Conservation (phyloP, 2,888 invertebrate genomes). For the Laspeyria flexula region DNA sequence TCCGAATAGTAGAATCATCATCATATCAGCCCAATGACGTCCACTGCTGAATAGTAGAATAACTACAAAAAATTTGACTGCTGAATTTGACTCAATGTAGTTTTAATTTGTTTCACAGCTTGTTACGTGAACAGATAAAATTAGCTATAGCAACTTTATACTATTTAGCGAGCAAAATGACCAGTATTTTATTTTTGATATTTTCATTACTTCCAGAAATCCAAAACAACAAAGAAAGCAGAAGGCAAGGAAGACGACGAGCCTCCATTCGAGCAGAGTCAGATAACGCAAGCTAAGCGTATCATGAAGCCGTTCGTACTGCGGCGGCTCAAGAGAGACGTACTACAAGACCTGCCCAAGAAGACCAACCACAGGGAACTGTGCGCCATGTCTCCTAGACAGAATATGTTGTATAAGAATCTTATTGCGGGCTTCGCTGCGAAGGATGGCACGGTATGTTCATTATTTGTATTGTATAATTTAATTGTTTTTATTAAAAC, state of each 20-base stretch:
- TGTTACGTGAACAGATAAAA: too few relatives aligned
- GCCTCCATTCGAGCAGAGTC: conserved; percentile 94
- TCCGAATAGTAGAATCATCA: too few relatives aligned
- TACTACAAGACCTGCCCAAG: conserved; percentile 93
- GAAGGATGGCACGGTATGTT: conserved; percentile 84
- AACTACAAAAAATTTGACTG: too few relatives aligned
- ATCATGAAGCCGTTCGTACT: conserved; percentile 99
- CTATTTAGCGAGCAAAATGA: too few relatives aligned
- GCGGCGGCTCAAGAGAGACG: conserved; percentile 94
- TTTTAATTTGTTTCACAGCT: too few relatives aligned
- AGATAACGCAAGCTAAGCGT: conserved; percentile 96
- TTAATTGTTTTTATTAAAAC: too few relatives aligned
- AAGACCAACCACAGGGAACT: conserved; percentile 91
- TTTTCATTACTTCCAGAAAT: conserved; percentile 84
- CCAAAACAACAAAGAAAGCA: conserved; percentile 80
- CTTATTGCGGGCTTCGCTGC: conserved; percentile 89
- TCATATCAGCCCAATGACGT: too few relatives aligned
- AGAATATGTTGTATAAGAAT: conserved; percentile 91
- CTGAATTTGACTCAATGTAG: too few relatives aligned
- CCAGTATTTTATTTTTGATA: too few relatives aligned
- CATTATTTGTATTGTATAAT: neutral
- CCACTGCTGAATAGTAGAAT: too few relatives aligned
- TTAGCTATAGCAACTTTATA: too few relatives aligned
- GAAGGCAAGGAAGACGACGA: conserved; percentile 84
- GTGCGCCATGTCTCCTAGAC: conserved; percentile 89